Percentiles rank a stretch among this genome's conserved stretches.
Evolutionary conservation across 2,888 invertebrate genomes (phyloP).

Genomic region (Oegoconia quadripuncta): DNA sequence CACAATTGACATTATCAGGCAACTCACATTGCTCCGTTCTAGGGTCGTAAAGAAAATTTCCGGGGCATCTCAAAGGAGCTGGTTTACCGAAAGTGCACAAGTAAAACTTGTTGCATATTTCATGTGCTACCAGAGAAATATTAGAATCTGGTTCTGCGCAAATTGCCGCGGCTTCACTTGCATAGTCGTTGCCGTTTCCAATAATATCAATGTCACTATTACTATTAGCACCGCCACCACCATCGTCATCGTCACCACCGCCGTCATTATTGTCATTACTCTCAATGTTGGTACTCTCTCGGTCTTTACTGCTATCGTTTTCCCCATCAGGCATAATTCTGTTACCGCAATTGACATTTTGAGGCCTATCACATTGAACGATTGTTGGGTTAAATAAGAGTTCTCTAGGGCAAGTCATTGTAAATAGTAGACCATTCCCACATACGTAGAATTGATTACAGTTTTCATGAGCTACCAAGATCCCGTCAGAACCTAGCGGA

Average conservation of each 20-base stretch:
- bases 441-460: conserved; percentile 44
- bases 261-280: conserved; percentile 5
- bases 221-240: neutral
- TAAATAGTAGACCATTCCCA: conserved; percentile 27
- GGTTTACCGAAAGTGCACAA: conserved; percentile 33
- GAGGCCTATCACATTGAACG: conserved; percentile 40
- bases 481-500: conserved; percentile 30
- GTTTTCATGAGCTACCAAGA: conserved; percentile 33
- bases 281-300: neutral
- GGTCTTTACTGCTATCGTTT: conserved; percentile 15
- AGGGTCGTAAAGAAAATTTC: conserved; percentile 33
- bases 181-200: conserved; percentile 25
- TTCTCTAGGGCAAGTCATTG: conserved; percentile 24
- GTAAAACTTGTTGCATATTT: conserved; percentile 40
- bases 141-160: conserved; percentile 34
- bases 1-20: conserved; percentile 39
- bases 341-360: conserved; percentile 35
- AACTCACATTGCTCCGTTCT: conserved; percentile 36
- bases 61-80: conserved; percentile 28
- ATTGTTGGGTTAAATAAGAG: conserved; percentile 33
- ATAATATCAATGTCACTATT: too few species aligned
- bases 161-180: conserved; percentile 23
- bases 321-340: conserved; percentile 18
- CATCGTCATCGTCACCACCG: neutral
- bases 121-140: conserved; percentile 34